A percentile compares a stretch with the other conserved stretches of the same genome.
phyloP scores from a whole-genome alignment of 1,140 invertebrate genomes.

The Notospermus geniculatus region DNA sequence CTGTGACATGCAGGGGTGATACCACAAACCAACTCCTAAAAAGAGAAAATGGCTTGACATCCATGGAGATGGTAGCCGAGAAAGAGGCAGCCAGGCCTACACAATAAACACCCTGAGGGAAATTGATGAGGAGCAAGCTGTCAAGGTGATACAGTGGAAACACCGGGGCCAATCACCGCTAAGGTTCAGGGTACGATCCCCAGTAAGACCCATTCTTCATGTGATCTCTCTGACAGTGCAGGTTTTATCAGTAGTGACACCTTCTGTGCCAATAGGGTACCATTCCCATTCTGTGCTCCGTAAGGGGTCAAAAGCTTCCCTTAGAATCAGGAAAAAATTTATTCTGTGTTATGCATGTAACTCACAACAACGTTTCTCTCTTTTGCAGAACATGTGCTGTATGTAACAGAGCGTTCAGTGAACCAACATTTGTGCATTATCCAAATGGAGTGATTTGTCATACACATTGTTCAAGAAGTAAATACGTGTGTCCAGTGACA shows the following conservation, averaged over 20 bases:
- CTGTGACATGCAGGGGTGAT: background rate
- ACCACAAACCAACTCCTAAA: background rate
- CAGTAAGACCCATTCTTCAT: no score
- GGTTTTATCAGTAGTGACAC: no score
- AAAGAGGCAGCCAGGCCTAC: background rate
- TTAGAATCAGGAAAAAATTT: no score
- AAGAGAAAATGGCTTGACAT: background rate
- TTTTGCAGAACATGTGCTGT: conserved; percentile 57
- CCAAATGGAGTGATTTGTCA: conserved; percentile 59
- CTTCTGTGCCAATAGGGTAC: no score
- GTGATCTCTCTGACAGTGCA: no score
- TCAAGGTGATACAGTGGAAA: background rate
- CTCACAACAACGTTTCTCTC: conserved; percentile 14
- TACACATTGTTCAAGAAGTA: conserved; percentile 56
- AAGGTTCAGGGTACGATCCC: no score
- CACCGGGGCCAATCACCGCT: no score
- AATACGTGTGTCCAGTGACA: conserved; percentile 52
- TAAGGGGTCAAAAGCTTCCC: no score
- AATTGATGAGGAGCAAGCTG: background rate
- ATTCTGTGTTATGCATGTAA: no score
- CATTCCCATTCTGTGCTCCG: no score
- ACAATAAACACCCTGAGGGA: background rate
- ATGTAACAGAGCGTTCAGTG: conserved; percentile 55
- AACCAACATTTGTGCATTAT: conserved; percentile 56
- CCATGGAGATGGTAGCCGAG: background rate